phyloP scores from a whole-genome alignment of 1,140 invertebrate genomes.

The Drosophila triauraria region DNA sequence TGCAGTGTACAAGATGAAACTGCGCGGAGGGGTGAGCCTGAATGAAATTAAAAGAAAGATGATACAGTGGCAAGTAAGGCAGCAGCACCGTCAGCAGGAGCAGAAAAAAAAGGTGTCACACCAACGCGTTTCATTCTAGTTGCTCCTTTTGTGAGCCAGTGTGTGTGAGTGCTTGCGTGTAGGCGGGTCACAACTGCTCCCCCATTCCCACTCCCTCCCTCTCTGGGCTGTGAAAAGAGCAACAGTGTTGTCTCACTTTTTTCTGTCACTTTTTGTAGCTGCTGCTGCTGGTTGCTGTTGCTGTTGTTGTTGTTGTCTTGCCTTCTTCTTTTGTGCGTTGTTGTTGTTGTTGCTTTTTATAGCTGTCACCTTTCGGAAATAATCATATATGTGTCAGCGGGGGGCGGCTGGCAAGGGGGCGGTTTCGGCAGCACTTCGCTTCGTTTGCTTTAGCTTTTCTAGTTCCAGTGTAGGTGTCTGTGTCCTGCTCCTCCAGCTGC shows the following conservation, averaged over 20 bases:
- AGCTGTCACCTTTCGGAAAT: constrained; percentile 83
- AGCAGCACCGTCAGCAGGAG: background rate
- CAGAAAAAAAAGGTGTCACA: constrained; percentile 55
- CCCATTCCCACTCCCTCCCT: background rate
- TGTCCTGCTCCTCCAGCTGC: constrained; percentile 36
- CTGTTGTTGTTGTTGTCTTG: constrained; percentile 60
- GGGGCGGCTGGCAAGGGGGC: constrained; percentile 13
- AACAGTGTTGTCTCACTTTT: constrained; percentile 70
- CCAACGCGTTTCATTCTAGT: constrained; percentile 37
- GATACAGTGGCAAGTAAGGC: constrained; percentile 22
- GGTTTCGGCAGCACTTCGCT: constrained; percentile 69
- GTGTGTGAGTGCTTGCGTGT: constrained; percentile 24
- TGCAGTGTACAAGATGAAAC: constrained; percentile 3
- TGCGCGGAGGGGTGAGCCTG: constrained; percentile 12
- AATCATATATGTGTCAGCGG: constrained; percentile 82
- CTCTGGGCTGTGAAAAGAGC: constrained; percentile 67
- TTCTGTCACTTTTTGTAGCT: constrained; percentile 18
- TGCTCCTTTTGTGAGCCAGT: constrained; percentile 36
- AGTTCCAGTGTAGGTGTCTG: constrained; percentile 35
- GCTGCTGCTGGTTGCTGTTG: background rate
- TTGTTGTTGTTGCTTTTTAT: constrained; percentile 63
- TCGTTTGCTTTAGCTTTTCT: constrained; percentile 81
- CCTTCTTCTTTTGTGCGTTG: constrained; percentile 52
- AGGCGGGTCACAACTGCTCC: constrained; percentile 12
- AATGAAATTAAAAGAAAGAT: constrained; percentile 68